Percentiles rank a stretch among this genome's conserved stretches.
Evolutionary conservation across 2,797 vertebrate genomes (phyloP).

Genomic region (Helarctos malayanus): DNA sequence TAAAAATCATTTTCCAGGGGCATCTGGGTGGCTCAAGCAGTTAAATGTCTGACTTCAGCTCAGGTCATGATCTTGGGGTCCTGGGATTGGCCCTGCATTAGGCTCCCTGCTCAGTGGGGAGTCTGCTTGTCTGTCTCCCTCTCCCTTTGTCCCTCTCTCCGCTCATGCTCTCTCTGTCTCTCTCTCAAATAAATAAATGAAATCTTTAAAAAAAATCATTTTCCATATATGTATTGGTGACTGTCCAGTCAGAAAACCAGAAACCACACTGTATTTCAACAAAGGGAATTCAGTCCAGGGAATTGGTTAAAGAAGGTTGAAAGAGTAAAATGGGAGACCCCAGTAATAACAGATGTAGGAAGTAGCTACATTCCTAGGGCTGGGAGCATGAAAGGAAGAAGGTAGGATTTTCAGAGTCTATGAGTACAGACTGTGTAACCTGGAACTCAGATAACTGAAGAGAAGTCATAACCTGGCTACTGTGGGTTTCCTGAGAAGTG

Average conservation of each 20-base stretch:
- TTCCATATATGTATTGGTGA: not conserved
- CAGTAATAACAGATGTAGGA: not conserved
- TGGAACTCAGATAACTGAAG: not conserved
- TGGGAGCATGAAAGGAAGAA: not conserved
- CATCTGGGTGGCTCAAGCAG: too few species aligned
- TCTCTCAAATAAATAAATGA: not conserved
- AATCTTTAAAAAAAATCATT: not conserved
- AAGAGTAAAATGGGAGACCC: not conserved
- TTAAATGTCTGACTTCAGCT: too few species aligned
- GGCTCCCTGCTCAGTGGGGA: accelerated
- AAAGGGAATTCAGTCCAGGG: not conserved
- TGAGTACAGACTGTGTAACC: not conserved
- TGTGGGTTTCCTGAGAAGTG: not conserved
- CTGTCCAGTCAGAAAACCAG: not conserved
- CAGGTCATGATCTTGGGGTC: too few species aligned
- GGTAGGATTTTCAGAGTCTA: not conserved
- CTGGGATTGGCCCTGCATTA: too few species aligned
- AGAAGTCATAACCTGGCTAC: not conserved
- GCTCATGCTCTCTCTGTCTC: too few species aligned
- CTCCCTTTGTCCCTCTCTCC: too few species aligned
- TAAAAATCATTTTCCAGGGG: not conserved
- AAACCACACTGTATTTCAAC: not conserved
- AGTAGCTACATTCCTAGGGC: not conserved
- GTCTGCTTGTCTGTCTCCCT: too few species aligned
- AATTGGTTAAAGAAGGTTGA: not conserved